Percentiles rank a stretch among this genome's conserved stretches.
Conservation (phyloP, 2,113 vertebrate species). For the Ceyx cyanopectus region DNA sequence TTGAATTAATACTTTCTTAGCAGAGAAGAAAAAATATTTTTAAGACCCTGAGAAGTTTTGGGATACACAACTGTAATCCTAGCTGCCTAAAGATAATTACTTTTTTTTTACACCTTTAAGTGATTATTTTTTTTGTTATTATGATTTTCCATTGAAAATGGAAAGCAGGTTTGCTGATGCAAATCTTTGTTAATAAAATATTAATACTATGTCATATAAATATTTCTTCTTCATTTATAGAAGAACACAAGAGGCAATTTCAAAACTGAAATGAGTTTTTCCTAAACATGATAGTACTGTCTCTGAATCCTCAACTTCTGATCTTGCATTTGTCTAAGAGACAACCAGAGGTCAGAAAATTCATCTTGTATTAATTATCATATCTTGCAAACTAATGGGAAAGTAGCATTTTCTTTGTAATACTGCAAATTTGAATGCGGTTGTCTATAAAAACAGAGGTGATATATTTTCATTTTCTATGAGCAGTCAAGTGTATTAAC, state of each 20-base stretch:
- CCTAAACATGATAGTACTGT: background rate
- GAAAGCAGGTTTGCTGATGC: background rate
- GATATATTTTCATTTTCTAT: background rate
- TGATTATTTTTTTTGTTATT: background rate
- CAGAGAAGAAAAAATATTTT: background rate
- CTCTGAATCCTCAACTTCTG: background rate
- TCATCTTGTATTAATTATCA: background rate
- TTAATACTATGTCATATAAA: background rate
- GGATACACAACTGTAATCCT: background rate
- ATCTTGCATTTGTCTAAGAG: background rate
- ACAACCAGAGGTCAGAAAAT: background rate
- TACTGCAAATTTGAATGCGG: background rate
- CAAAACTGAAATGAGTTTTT: background rate
- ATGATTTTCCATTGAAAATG: background rate
- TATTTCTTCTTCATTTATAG: background rate
- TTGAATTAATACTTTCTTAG: slow-evolving; percentile 28
- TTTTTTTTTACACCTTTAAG: background rate
- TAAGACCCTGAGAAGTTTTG: background rate
- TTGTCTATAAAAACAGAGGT: background rate
- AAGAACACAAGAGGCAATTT: background rate
- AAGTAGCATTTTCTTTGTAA: background rate
- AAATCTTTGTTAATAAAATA: background rate
- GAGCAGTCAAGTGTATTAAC: background rate
- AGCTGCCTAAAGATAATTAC: background rate
- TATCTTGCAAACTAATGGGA: background rate